Evolutionary conservation across 2,888 invertebrate genomes (phyloP), one percentile per base, ranked within the genome.

Genomic region (Hypercompe scribonia): DNA sequence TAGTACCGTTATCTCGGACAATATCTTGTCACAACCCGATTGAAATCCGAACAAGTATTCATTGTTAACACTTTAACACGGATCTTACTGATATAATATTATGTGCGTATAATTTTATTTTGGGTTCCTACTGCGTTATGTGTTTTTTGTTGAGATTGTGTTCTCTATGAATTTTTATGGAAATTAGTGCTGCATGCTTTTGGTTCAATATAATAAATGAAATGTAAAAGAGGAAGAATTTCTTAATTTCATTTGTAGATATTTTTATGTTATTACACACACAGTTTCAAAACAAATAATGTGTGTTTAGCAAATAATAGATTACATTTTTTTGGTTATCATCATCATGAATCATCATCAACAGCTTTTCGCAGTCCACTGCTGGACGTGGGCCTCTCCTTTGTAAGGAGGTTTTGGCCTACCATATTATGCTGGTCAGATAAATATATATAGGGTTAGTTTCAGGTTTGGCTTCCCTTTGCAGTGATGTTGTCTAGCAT

Each of bases 31-130:
- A 84, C 78, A 84, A 78, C 76, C 77, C 80, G 82, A 84, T 84
- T 82, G 78, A 81, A 83, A 84, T 85, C 84, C 84, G 81, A 80
- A 84, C 84, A 87, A 90, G 88, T 81, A 88, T 87, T 87, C 88
- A 89, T 90, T 89, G 91, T 91, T 92, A 90, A 91, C 92, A 91
- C 91, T 89, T 93, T 92, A 90, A 92, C 91, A 90, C 90, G 87
- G 90, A 92, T 91, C 89, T 87, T 83, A 81, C 67, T 85, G 89
- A 90, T 89, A 88, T 84, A 83, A 86, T 81, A 86, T 89, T 90
- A 86, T 88, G 85, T 86, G 86, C 84, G 84, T 86, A 85, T 89
- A 87, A 89, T 89, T 89, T 88, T 88, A 89, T 90, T 84, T 89
- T 87, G 85, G 86, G 84, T 85, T 86, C 90, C 90, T 88, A 90